Evolutionary conservation across 2,797 vertebrate species (phyloP).

Genomic region (Lacerta viridis): DNA sequence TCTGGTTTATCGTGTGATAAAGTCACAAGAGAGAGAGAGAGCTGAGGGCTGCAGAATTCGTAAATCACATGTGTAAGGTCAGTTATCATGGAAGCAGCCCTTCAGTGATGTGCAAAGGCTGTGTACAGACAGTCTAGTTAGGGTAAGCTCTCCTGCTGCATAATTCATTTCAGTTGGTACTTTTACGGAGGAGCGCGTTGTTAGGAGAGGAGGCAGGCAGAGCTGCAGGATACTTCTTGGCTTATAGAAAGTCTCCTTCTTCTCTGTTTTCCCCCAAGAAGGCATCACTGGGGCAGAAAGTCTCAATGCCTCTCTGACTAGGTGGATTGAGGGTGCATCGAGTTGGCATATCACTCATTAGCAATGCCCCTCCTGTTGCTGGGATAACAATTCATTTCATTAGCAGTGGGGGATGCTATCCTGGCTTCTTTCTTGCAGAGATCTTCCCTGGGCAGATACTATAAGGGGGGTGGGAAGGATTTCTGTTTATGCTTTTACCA

Average conservation of each 20-base stretch:
- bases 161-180: not conserved
- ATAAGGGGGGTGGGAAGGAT: too few species aligned
- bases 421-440: not conserved
- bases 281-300: not conserved
- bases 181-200: not conserved
- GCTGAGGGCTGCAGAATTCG: not conserved
- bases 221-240: not conserved
- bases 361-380: not conserved
- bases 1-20: not conserved
- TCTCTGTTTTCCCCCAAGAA: not conserved
- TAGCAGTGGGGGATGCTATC: not conserved
- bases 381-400: not conserved
- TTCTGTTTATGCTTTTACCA: too few species aligned
- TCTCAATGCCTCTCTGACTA: not conserved
- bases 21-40: not conserved
- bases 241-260: not conserved
- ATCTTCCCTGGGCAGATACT: too few species aligned
- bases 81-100: not conserved
- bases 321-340: not conserved
- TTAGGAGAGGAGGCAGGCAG: not conserved
- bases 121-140: not conserved
- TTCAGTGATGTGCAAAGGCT: not conserved
- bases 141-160: too few species aligned
- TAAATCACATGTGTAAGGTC: not conserved
- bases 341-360: not conserved